phyloP scores from a whole-genome alignment of 2,888 invertebrate species.

The Suillia variegata region DNA sequence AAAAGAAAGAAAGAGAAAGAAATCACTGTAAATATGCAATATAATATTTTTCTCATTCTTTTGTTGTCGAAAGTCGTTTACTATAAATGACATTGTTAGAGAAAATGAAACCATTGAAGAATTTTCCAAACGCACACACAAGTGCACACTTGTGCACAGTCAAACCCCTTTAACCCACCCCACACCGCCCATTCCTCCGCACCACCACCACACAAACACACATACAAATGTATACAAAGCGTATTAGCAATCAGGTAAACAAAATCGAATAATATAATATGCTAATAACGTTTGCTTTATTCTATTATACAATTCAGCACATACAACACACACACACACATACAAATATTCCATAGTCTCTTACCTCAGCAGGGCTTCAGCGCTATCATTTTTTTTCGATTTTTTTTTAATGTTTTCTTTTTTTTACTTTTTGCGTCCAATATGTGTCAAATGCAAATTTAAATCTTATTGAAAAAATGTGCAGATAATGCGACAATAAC shows the following conservation, averaged over 20 bases:
- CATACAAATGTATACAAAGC: too few relatives aligned
- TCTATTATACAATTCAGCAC: background rate
- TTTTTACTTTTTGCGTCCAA: conserved; percentile 26
- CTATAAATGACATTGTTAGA: background rate
- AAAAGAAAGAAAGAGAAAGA: too few relatives aligned
- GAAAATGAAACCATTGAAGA: background rate
- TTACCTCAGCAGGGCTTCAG: too few relatives aligned
- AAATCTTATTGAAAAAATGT: conserved; percentile 49
- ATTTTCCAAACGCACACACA: background rate
- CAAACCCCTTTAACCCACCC: too few relatives aligned
- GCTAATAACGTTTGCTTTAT: background rate
- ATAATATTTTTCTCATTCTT: too few relatives aligned
- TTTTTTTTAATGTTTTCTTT: background rate
- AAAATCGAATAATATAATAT: background rate
- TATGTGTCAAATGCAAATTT: conserved; percentile 54
- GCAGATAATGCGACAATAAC: conserved; percentile 52
- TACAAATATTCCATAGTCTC: too few relatives aligned
- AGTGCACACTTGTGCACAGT: too few relatives aligned
- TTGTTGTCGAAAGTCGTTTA: too few relatives aligned
- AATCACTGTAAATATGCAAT: too few relatives aligned
- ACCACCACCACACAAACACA: too few relatives aligned
- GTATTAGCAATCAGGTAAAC: background rate
- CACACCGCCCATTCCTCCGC: background rate
- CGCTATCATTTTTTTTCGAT: too few relatives aligned
- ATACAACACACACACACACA: too few relatives aligned